Conservation (phyloP, 2,113 vertebrate genomes). For the Syngnathus typhle region DNA sequence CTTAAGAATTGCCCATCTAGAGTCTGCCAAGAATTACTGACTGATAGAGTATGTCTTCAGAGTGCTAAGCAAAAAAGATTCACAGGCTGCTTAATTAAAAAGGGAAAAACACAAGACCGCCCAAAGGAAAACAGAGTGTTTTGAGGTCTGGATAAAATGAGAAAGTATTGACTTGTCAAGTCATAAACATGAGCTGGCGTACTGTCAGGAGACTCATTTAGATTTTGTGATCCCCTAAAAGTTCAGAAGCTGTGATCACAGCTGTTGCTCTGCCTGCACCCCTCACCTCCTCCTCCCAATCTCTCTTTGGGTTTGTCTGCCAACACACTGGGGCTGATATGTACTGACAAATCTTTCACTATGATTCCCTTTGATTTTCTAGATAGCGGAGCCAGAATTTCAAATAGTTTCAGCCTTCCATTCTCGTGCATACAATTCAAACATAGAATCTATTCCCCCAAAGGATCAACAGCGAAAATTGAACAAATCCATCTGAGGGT, state of each 20-base stretch:
- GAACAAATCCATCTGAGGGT: neutral
- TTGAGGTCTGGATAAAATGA: conserved; percentile 30
- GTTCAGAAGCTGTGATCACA: conserved; percentile 30
- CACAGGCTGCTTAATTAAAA: conserved; percentile 38
- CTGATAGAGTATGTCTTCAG: conserved; percentile 33
- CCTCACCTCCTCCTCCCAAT: conserved; percentile 8
- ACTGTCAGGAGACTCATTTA: conserved; percentile 36
- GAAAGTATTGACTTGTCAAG: conserved; percentile 27
- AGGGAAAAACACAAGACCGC: neutral
- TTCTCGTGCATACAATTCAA: neutral
- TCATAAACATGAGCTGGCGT: conserved; percentile 24
- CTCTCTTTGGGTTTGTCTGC: conserved; percentile 30
- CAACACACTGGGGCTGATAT: conserved; percentile 28
- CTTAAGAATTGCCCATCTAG: conserved; percentile 33
- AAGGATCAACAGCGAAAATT: neutral
- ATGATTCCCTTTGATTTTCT: conserved; percentile 15
- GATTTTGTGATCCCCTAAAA: conserved; percentile 33
- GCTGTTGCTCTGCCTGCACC: conserved; percentile 14
- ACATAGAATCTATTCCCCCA: neutral
- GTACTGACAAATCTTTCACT: conserved; percentile 24
- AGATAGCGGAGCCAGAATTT: conserved; percentile 5
- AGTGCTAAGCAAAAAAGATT: conserved; percentile 31
- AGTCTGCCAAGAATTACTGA: conserved; percentile 36
- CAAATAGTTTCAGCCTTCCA: neutral
- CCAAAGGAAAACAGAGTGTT: conserved; percentile 12